Evolutionary conservation across 2,113 vertebrate species (phyloP), one percentile per base, ranked within the genome.

Genomic region (Syngnathus floridae): DNA sequence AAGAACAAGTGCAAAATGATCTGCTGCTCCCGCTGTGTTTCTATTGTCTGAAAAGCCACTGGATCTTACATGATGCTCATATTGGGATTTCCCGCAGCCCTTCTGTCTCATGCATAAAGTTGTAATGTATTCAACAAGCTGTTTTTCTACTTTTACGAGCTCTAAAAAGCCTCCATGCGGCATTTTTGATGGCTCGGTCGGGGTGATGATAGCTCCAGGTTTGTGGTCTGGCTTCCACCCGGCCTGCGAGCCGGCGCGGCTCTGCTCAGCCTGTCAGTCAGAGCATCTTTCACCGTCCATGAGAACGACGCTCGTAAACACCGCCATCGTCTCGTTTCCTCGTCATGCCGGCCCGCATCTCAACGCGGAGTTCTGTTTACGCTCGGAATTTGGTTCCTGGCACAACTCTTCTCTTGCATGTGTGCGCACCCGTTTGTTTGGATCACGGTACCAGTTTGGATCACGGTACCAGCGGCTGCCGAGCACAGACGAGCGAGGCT

Each of bases 291-390:
- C 68, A 26, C 73, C 70, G 37, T 61, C 14, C 56, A 45, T 45
- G 62, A 61, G 16, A 74, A 63, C 59, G 40, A 70, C 72, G 70
- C 81, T 71, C 64, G 74, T 70, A 82, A 82, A 83, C 80, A 69
- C 66, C 56, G 70, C 61, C 76, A 59, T 74, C 69, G 26, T 58
- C 55, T 40, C 0, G 6, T 22, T 43, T 26, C 43, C 60, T 67
- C 56, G 69, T 80, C 70, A 63, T 81, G 74, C 79, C 69, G 77
- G 80, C 61, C 78, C 75, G 62, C 73, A 78, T 73, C 78, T 67
- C 22, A 72, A 60, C 57, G 65, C 69, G 43, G 52, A 65, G 55
- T 31, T 65, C 62, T 7, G 51, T 57, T 70, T 69, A 67, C 68
- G 64, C 64, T 62, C 68, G 68, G 11, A 77, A 74, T 80, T 75